Evolutionary conservation across 2,888 invertebrate genomes (phyloP).

Genomic region (Eulithis prunata): DNA sequence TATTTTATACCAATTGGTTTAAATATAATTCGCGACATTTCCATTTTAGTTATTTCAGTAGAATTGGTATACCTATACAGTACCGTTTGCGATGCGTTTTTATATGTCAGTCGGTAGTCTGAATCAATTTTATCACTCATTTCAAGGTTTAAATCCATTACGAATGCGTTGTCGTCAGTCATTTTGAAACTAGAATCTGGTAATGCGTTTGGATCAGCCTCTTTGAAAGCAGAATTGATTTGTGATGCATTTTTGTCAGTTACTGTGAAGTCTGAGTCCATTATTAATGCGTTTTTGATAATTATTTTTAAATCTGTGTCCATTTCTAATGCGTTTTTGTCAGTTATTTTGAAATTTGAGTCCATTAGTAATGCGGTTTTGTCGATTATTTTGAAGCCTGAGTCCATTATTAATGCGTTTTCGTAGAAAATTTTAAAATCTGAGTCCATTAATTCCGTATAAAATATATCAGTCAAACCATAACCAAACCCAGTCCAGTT

Average conservation of each 20-base stretch:
- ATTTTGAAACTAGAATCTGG: not conserved
- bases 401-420: not conserved
- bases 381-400: not conserved
- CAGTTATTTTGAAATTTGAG: not conserved
- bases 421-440: not conserved
- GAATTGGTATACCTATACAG: not conserved
- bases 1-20: too few species aligned
- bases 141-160: too few species aligned
- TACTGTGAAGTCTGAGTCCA: not conserved
- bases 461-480: not conserved
- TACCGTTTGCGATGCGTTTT: conserved; percentile 1
- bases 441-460: not conserved
- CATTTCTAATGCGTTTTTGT: not conserved
- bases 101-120: not conserved
- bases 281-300: not conserved
- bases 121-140: too few species aligned
- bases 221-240: not conserved
- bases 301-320: not conserved
- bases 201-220: not conserved
- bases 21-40: too few species aligned
- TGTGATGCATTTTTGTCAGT: not conserved
- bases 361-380: not conserved
- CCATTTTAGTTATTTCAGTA: too few species aligned
- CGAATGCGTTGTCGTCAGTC: not conserved
- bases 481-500: conserved; percentile 32